A percentile compares a stretch with the other conserved stretches of the same genome.
These are phyloP conservation scores for Anadara kagoshimensis DNA, from an alignment of 1,140 invertebrate genomes.

Conservation along the genomic window DNA sequence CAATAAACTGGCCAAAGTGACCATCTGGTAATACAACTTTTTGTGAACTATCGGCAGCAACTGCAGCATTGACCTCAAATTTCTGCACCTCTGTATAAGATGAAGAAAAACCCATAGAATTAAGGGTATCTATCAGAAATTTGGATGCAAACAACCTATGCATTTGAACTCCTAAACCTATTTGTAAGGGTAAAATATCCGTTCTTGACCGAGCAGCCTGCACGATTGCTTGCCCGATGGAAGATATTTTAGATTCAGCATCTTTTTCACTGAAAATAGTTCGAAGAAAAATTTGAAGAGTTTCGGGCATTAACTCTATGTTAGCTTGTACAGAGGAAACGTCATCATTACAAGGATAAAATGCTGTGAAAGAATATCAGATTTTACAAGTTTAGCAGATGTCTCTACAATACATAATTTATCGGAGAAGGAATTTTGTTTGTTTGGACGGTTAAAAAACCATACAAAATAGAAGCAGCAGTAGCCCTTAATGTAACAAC, in stretches of 20 bases:
- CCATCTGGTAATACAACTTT: background rate
- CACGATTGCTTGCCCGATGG: constrained; percentile 35
- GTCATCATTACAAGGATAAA: no score
- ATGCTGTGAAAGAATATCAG: no score
- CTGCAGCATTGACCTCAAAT: constrained; percentile 25
- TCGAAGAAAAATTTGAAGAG: background rate
- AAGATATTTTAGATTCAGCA: constrained; percentile 5
- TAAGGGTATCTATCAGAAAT: constrained; percentile 46
- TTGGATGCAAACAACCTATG: constrained; percentile 47
- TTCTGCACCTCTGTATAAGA: constrained; percentile 47
- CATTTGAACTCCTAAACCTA: constrained; percentile 49
- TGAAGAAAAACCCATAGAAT: constrained; percentile 42
- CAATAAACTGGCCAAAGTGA: constrained; percentile 46
- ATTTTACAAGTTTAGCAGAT: no score
- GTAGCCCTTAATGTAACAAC: constrained; percentile 1
- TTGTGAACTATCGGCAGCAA: background rate
- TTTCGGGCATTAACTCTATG: background rate
- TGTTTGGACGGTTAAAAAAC: background rate
- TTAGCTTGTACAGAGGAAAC: no score
- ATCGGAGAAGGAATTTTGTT: background rate
- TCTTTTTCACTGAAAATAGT: constrained; percentile 12
- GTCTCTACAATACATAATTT: no score
- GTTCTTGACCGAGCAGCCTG: constrained; percentile 39
- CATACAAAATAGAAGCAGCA: background rate
- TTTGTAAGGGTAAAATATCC: constrained; percentile 43